A percentile compares a stretch with the other conserved stretches of the same genome.
Conservation (phyloP, 1,140 invertebrate genomes). For the Lordiphosa stackelbergi region DNA sequence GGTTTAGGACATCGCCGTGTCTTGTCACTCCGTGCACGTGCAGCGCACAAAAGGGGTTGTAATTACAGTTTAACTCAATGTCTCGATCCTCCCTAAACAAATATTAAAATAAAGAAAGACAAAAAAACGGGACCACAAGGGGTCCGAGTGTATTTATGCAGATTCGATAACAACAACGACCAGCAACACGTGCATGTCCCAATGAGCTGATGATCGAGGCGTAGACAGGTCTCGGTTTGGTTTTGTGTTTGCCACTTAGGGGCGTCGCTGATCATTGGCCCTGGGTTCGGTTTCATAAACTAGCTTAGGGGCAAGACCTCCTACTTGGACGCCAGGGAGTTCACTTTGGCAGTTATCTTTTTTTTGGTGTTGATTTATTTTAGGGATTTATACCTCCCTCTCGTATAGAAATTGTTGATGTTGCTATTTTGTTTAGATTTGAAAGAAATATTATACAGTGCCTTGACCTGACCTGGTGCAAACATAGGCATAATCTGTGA, state of each 20-base stretch:
- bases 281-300: constrained; percentile 33
- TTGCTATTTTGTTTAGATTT: too few species aligned
- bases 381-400: too few species aligned
- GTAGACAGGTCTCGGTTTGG: constrained; percentile 50
- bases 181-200: constrained; percentile 56
- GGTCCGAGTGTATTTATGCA: constrained; percentile 44
- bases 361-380: background rate
- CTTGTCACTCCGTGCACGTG: constrained; percentile 46
- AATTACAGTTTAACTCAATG: constrained; percentile 60
- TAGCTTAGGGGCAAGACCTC: constrained; percentile 42
- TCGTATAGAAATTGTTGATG: too few species aligned
- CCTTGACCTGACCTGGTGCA: too few species aligned
- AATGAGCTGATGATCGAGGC: constrained; percentile 51
- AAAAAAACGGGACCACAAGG: constrained; percentile 32
- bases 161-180: constrained; percentile 59
- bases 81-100: constrained; percentile 45
- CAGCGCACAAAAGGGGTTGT: constrained; percentile 63
- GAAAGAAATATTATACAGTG: too few species aligned
- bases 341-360: background rate
- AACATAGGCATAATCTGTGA: too few species aligned
- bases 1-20: constrained; percentile 47
- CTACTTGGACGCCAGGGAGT: constrained; percentile 53
- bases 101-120: constrained; percentile 10
- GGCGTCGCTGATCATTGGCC: constrained; percentile 44
- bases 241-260: constrained; percentile 29